phyloP scores from a whole-genome alignment of 2,888 invertebrate genomes.

The Helleia helle region DNA sequence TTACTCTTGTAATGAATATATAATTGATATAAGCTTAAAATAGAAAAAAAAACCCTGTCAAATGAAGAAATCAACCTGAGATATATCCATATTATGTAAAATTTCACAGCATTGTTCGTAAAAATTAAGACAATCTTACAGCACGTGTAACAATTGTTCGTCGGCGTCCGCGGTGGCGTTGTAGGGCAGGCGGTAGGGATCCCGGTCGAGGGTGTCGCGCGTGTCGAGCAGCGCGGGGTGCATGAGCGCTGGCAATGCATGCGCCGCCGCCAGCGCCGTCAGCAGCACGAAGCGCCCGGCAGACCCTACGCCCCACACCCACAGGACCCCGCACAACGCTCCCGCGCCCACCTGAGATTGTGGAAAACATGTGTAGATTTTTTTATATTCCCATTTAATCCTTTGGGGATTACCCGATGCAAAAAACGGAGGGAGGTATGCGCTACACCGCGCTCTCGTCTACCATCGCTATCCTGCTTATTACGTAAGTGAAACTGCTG shows the following conservation, averaged over 20 bases:
- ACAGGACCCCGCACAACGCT: constrained; percentile 48
- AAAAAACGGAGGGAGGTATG: too few species aligned
- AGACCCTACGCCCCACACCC: constrained; percentile 50
- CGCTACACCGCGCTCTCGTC: not conserved
- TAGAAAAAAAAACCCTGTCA: too few species aligned
- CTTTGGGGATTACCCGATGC: too few species aligned
- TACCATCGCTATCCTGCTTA: not conserved
- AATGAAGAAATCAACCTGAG: too few species aligned
- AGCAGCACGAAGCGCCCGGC: constrained; percentile 38
- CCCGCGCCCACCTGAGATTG: constrained; percentile 44
- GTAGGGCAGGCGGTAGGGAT: constrained; percentile 40
- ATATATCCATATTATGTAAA: too few species aligned
- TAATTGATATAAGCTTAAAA: too few species aligned
- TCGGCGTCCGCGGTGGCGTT: constrained; percentile 39
- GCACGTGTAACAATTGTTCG: constrained; percentile 29
- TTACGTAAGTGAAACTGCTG: too few species aligned
- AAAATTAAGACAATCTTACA: constrained; percentile 30
- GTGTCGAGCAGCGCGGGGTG: constrained; percentile 39
- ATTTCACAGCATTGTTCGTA: too few species aligned
- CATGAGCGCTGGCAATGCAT: constrained; percentile 40
- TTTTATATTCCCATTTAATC: too few species aligned
- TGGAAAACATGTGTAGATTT: too few species aligned
- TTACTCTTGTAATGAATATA: too few species aligned
- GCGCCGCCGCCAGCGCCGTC: constrained; percentile 34
- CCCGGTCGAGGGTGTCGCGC: constrained; percentile 39